Percentiles rank a stretch among this genome's conserved stretches.
Conservation (phyloP, 2,888 invertebrate species). For the Dysmachus trigonus region DNA sequence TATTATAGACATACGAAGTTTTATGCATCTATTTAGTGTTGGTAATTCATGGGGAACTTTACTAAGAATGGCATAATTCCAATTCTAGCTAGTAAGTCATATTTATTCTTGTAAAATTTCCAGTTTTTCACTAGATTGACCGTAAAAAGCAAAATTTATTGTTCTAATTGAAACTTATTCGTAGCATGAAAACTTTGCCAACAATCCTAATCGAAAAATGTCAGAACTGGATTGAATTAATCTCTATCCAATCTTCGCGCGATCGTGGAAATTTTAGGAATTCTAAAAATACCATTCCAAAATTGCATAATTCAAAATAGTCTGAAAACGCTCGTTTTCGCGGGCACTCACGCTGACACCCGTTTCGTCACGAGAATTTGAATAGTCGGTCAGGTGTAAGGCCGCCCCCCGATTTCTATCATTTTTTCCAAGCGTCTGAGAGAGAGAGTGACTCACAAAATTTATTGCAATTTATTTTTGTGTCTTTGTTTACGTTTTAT, state of each 20-base stretch:
- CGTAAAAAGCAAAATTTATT: background rate
- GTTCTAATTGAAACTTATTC: background rate
- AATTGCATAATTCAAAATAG: background rate
- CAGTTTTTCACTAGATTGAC: background rate
- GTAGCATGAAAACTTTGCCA: background rate
- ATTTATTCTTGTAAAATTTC: background rate
- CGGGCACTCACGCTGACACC: background rate
- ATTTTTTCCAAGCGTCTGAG: background rate
- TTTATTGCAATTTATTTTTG: conserved; percentile 11
- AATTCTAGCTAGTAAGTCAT: background rate
- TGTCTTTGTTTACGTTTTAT: background rate
- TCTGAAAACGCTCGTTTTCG: background rate
- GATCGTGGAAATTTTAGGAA: background rate
- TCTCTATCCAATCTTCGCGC: background rate
- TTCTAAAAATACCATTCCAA: background rate
- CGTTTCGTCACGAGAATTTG: background rate
- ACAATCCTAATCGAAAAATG: background rate
- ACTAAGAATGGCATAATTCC: background rate
- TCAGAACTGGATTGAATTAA: background rate
- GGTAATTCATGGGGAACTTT: no score
- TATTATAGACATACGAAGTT: no score
- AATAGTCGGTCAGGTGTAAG: background rate
- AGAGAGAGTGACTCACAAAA: conserved; percentile 1
- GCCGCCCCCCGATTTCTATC: background rate
- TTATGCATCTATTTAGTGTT: no score